phyloP scores from a whole-genome alignment of 30 jellyfish, hydroid and myxozoan species.

The Phacellophora camtschatica region DNA sequence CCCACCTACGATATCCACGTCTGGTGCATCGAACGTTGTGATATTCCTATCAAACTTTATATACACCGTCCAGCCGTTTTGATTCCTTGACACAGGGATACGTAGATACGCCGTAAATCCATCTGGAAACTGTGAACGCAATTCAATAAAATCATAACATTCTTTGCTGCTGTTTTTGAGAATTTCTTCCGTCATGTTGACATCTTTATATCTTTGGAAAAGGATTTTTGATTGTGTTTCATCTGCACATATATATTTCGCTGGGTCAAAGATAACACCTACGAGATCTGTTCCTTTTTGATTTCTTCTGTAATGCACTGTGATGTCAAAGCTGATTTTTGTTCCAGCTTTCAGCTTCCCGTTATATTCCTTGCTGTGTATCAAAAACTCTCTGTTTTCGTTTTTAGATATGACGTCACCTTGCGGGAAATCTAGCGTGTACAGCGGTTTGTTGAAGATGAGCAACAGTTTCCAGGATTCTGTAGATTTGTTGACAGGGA shows the following conservation, averaged over 20 bases:
- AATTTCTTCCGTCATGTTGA: neutral
- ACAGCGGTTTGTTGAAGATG: slow-evolving; percentile 23
- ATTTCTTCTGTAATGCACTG: slow-evolving; percentile 18
- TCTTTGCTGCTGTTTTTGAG: neutral
- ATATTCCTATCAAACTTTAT: neutral
- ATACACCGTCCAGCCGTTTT: neutral
- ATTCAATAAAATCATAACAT: neutral
- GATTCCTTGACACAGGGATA: neutral
- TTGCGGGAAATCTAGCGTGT: slow-evolving; percentile 22
- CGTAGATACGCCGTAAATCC: neutral
- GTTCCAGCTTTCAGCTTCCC: slow-evolving; percentile 19
- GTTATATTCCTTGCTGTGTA: slow-evolving; percentile 41
- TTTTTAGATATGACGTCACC: slow-evolving; percentile 13
- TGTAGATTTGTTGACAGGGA: slow-evolving; percentile 14
- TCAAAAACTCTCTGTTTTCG: slow-evolving; percentile 41
- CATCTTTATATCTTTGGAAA: slow-evolving; percentile 17
- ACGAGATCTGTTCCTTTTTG: slow-evolving; percentile 20
- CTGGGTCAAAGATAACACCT: slow-evolving; percentile 55
- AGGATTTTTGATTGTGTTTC: neutral
- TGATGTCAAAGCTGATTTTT: slow-evolving; percentile 2
- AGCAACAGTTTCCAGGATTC: slow-evolving; percentile 38
- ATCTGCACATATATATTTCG: slow-evolving; percentile 21
- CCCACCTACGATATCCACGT: neutral
- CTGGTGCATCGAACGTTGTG: neutral
- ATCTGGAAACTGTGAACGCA: neutral